These are phyloP conservation scores for Fistularia tabacaria DNA, from an alignment of 2,797 vertebrate genomes.

Conservation along the genomic window DNA sequence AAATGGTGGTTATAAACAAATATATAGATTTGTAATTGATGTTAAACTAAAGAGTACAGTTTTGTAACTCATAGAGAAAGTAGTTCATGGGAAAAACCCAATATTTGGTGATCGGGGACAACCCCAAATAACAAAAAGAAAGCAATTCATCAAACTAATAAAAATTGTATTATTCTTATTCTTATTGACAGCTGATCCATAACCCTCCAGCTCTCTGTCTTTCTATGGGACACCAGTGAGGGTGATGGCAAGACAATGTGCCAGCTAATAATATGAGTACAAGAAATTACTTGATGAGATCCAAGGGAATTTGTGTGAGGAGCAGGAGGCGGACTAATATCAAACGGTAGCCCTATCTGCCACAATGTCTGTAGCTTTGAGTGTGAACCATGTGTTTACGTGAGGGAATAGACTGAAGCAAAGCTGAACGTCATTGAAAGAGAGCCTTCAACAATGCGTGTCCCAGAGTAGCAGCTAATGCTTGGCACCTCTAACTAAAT, in stretches of 20 bases:
- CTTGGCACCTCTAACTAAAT: slow-evolving; percentile 59
- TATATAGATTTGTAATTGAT: too few relatives aligned
- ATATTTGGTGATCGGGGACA: too few relatives aligned
- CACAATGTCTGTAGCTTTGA: slow-evolving; percentile 46
- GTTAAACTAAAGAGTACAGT: too few relatives aligned
- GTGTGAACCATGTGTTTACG: slow-evolving; percentile 50
- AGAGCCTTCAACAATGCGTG: slow-evolving; percentile 55
- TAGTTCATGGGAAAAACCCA: too few relatives aligned
- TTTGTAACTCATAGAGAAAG: too few relatives aligned
- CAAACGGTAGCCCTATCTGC: slow-evolving; percentile 46
- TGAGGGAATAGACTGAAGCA: slow-evolving; percentile 46
- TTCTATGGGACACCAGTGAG: slow-evolving; percentile 11
- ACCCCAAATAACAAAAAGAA: too few relatives aligned
- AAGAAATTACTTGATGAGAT: slow-evolving; percentile 63
- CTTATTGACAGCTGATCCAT: slow-evolving; percentile 15
- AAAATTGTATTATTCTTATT: too few relatives aligned
- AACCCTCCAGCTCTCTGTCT: slow-evolving; percentile 10
- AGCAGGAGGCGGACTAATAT: slow-evolving; percentile 43
- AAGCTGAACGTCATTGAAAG: slow-evolving; percentile 52
- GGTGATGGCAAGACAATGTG: slow-evolving; percentile 34
- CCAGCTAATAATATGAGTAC: slow-evolving; percentile 53
- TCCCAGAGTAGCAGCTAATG: slow-evolving; percentile 56
- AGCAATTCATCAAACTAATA: too few relatives aligned
- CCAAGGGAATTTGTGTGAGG: slow-evolving; percentile 50
- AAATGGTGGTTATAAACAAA: too few relatives aligned